A percentile compares a stretch with the other conserved stretches of the same genome.
These are phyloP conservation scores for Recurvirostra avosetta DNA, from an alignment of 2,113 vertebrate genomes.

Conservation along the genomic window DNA sequence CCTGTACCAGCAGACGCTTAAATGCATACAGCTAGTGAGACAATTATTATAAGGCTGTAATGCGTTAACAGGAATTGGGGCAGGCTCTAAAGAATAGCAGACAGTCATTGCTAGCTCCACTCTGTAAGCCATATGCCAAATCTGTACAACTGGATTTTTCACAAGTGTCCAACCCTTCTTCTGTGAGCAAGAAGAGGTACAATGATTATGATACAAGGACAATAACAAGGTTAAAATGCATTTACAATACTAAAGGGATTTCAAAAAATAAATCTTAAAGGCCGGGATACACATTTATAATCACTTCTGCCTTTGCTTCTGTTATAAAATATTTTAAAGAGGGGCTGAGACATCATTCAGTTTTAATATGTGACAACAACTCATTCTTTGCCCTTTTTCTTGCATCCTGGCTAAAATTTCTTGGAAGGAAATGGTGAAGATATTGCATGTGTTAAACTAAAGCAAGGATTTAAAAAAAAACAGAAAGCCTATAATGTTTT, in stretches of 20 bases:
- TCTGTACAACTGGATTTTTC: neutral
- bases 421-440: neutral
- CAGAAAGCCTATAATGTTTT: neutral
- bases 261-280: neutral
- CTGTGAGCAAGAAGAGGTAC: neutral
- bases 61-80: slow-evolving; percentile 1
- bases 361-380: neutral
- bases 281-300: neutral
- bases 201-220: slow-evolving; percentile 6
- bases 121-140: slow-evolving; percentile 21
- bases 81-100: neutral
- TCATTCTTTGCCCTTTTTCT: neutral
- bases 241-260: neutral
- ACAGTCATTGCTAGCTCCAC: neutral
- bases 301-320: neutral
- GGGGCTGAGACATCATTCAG: neutral
- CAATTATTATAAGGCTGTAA: slow-evolving; percentile 2
- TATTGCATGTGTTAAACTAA: neutral
- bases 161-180: neutral
- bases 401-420: neutral
- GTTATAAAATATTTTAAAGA: neutral
- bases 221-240: slow-evolving; percentile 11
- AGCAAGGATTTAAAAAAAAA: neutral
- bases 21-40: neutral
- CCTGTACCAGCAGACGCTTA: neutral